These are phyloP conservation scores for Ahaetulla prasina DNA, from an alignment of 2,113 vertebrate species.

Conservation along the genomic window DNA sequence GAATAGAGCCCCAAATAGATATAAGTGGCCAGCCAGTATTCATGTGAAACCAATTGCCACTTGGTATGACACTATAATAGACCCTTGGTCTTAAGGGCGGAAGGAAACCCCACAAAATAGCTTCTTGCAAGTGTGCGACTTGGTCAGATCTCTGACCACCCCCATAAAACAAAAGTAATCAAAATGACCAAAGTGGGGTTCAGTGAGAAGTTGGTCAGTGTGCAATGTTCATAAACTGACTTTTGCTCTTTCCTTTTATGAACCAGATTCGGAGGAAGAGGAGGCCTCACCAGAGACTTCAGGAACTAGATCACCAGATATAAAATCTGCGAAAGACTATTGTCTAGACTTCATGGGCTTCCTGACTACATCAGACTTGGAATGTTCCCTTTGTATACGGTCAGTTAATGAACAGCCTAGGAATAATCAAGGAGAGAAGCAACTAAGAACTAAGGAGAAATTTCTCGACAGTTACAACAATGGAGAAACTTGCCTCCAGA, in stretches of 20 bases:
- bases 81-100: neutral
- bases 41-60: neutral
- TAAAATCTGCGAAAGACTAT: neutral
- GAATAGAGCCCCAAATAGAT: neutral
- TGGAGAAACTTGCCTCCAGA: no score
- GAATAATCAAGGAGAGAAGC: neutral
- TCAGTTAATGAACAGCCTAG: constrained; percentile 57
- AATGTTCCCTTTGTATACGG: constrained; percentile 90
- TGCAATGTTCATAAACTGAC: neutral
- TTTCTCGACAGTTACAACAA: no score
- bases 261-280: constrained; percentile 22
- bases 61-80: neutral
- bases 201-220: neutral
- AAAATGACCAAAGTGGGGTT: no score
- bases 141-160: neutral
- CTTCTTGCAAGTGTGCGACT: neutral
- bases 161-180: neutral
- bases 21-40: neutral
- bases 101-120: neutral
- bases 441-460: no score
- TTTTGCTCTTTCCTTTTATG: neutral
- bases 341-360: constrained; percentile 30
- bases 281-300: constrained; percentile 1
- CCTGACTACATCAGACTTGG: constrained; percentile 79
- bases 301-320: neutral